phyloP scores from a whole-genome alignment of 2,888 invertebrate genomes.

The Cheilosia scutellata region DNA sequence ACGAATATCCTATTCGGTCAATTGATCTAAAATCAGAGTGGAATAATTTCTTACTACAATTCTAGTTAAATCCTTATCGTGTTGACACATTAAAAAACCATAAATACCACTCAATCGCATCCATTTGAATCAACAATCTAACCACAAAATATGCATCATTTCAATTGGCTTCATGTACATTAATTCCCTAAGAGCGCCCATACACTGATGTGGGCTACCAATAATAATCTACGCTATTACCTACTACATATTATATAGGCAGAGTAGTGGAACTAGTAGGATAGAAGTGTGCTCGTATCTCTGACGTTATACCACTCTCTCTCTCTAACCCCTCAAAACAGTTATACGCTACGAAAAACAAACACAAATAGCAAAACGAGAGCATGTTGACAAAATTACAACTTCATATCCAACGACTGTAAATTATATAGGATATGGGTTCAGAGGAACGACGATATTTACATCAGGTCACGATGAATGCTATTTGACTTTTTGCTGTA shows the following conservation, averaged over 20 bases:
- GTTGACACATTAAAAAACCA: too few relatives aligned
- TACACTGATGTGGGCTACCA: neutral
- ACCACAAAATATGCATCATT: neutral
- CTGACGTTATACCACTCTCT: too few relatives aligned
- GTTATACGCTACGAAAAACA: neutral
- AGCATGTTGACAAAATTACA: conserved; percentile 13
- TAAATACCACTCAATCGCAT: neutral
- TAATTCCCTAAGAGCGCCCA: neutral
- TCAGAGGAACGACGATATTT: neutral
- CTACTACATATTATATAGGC: neutral
- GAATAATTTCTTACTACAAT: too few relatives aligned
- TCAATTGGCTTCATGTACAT: neutral
- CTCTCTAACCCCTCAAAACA: neutral
- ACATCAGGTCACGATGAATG: conserved; percentile 26
- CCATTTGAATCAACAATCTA: neutral
- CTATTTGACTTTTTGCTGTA: conserved; percentile 4
- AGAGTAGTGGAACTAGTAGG: too few relatives aligned
- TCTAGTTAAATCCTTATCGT: too few relatives aligned
- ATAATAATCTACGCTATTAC: neutral
- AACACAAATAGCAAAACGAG: conserved; percentile 2
- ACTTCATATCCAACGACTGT: conserved; percentile 15
- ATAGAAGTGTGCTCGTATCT: too few relatives aligned
- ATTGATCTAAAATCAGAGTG: too few relatives aligned
- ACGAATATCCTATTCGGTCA: too few relatives aligned
- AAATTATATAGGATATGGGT: neutral